Evolutionary conservation across 2,888 invertebrate species (phyloP), one percentile per base, ranked within the genome.

Genomic region (Rotaria socialis): DNA sequence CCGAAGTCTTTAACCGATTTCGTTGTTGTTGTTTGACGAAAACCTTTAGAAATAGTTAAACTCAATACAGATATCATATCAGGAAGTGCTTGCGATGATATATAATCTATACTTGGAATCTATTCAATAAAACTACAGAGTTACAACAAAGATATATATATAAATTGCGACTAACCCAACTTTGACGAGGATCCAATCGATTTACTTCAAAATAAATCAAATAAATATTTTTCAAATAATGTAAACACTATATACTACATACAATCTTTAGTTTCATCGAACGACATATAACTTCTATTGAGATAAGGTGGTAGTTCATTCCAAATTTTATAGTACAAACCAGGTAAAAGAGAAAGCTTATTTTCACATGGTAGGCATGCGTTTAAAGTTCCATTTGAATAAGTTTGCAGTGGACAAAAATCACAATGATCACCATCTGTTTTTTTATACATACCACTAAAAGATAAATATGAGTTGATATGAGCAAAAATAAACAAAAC

Each of bases 321-420:
- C 80, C 80, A 80, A 47, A 11, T 43, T 47, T 80, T 80, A 80
- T 80, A 80, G 47, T 80, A 80, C 14, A 80, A 47, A 47, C 80
- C 80, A 43, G 80, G 43, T 47, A 47, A 6, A 24, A 80, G n/a
- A 47, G 80, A 80, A 22, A 80, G 4, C 2, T 80, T 14, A 43
- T 3, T n/a, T n/a, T 7, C 10, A 80, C 80, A 80, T 80, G 24
- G 7, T 6, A 8, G n/a, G n/a, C 80, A 80, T 24, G 22, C 43
- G 14, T 10, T 47, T 10, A 24, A 8, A 2, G 24, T 47, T 10
- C 80, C 80, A 80, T 80, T 24, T 11, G 80, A 80, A 80, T 80
- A 80, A 10, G 80, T 80, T 10, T 80, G 22, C 5, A 1, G 0
- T n/a, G 80, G 80, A 80, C 80, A 80, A 47, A 80, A 80, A 47